A percentile compares a stretch with the other conserved stretches of the same genome.
Evolutionary conservation across 1,140 invertebrate species (phyloP).

Genomic region (Apis florea): DNA sequence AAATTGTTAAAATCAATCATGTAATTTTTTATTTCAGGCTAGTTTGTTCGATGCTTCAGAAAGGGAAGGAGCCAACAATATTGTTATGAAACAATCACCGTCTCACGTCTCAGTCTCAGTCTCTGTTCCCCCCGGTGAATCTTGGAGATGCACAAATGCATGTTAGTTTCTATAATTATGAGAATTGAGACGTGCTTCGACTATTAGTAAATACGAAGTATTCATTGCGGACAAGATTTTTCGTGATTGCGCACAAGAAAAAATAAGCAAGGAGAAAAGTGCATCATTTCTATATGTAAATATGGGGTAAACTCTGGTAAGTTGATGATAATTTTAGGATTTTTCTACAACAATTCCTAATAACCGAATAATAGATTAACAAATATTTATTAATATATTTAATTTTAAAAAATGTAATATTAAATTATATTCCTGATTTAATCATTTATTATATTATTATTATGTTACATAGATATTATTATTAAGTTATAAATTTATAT

Average conservation of each 20-base stretch:
- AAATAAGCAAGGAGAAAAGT: neutral
- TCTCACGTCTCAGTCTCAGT: slow-evolving; percentile 57
- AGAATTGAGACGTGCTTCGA: slow-evolving; percentile 19
- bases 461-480: too few species aligned
- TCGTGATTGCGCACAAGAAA: neutral
- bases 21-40: slow-evolving; percentile 56
- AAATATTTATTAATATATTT: neutral
- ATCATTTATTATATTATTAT: too few species aligned
- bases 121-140: slow-evolving; percentile 71
- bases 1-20: neutral
- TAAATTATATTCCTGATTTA: too few species aligned
- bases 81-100: slow-evolving; percentile 59
- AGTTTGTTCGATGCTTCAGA: slow-evolving; percentile 74
- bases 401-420: too few species aligned
- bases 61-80: slow-evolving; percentile 69
- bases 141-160: slow-evolving; percentile 67
- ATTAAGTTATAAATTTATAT: too few species aligned
- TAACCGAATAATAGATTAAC: neutral
- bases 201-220: slow-evolving; percentile 25
- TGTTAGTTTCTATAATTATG: slow-evolving; percentile 65
- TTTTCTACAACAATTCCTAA: neutral
- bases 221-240: slow-evolving; percentile 27
- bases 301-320: slow-evolving; percentile 26
- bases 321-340: neutral
- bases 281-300: slow-evolving; percentile 30